Base-by-base conservation (phyloP, 2,888 invertebrate species). In the Pseudococcus viburni region DNA sequence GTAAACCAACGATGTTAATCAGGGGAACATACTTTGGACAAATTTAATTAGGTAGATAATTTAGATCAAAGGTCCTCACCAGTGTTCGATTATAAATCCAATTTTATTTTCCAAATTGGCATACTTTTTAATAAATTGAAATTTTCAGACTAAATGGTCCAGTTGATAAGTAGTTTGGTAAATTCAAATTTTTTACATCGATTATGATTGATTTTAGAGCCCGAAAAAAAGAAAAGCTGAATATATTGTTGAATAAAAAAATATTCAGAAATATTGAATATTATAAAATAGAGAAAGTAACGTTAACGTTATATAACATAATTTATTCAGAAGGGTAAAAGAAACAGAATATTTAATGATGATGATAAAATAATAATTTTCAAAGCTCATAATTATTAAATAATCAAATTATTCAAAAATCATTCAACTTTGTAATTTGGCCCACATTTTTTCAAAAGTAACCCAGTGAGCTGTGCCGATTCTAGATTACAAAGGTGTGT, bases 251-350 rank as follows among this genome's bases (percentile, higher is more conserved):
- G n/a, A n/a, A n/a, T 33, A 33, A 33, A 33, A 33, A 33, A 33
- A 33, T 33, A 33, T 33, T 33, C 26, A 33, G 26, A 12, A 46
- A 46, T 46, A 5, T 11, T 46, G 51, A 17, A 73, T 6, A 4
- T 59, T 0, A 19, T 19, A 73, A 64, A 73, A 73, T 73, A 33
- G 68, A 33, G 68, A 73, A 73, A 73, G 68, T 73, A 73, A 26
- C 68, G 3, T 33, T 73, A 73, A 26, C 68, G 3, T 33, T 73
- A 12, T 33, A 33, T 26, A 9, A 26, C 68, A 9, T 26, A 3
- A 19, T 11, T n/a, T 59, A 3, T 33, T 33, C 26, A 33, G 55
- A 19, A 59, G 19, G n/a, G n/a, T 59, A 19, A 26, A 15, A 33
- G 12, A 26, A 26, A 11, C 26, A 12, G 17, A 51, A 51, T 51